Conservation (phyloP, 1,140 invertebrate genomes). For the Hestina assimilis region DNA sequence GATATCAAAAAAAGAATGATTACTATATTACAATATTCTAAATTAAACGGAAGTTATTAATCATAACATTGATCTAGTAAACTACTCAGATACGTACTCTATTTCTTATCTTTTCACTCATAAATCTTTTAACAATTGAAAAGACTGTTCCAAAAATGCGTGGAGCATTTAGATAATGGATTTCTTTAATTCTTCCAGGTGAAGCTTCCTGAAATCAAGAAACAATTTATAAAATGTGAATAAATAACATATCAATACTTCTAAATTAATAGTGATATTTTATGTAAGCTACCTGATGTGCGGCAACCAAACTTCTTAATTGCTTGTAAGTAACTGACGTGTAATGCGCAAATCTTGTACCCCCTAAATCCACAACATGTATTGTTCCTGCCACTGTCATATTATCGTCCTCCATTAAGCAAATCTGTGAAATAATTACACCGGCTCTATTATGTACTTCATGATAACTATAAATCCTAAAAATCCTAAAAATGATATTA, state of each 20-base stretch:
- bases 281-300: conserved; percentile 20
- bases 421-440: conserved; percentile 36
- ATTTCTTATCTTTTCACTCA: conserved; percentile 30
- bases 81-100: conserved; percentile 30
- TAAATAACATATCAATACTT: too few relatives aligned
- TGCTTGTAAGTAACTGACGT: conserved; percentile 63
- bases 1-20: too few relatives aligned
- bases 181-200: conserved; percentile 31
- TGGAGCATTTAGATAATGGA: conserved; percentile 26
- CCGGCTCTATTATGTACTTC: too few relatives aligned
- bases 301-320: conserved; percentile 43
- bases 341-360: conserved; percentile 60
- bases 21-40: too few relatives aligned
- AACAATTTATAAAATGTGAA: too few relatives aligned
- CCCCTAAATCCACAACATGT: conserved; percentile 58
- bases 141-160: conserved; percentile 26
- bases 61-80: too few relatives aligned
- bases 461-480: too few relatives aligned
- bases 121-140: conserved; percentile 21
- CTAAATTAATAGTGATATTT: too few relatives aligned
- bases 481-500: too few relatives aligned
- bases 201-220: conserved; percentile 77
- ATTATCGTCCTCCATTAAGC: conserved; percentile 52
- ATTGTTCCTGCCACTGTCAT: conserved; percentile 43
- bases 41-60: too few relatives aligned